Percentiles rank a stretch among this genome's conserved stretches.
phyloP scores from a whole-genome alignment of 2,888 invertebrate species.

The Hermodice carunculata region DNA sequence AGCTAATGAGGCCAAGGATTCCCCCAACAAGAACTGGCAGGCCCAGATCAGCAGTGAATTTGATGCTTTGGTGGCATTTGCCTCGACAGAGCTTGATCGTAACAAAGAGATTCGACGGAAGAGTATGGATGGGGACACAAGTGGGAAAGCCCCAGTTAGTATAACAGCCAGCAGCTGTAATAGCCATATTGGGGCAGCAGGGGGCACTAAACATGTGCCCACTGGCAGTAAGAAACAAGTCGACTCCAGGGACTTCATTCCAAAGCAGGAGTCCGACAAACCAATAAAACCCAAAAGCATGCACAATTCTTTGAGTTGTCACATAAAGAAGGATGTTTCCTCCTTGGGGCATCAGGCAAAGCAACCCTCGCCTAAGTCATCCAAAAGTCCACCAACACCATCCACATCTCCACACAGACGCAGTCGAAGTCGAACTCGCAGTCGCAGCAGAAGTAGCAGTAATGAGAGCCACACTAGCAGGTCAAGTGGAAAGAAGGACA shows the following conservation, averaged over 20 bases:
- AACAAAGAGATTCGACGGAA: conserved; percentile 30
- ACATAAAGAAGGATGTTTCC: too few relatives aligned
- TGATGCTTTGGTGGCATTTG: conserved; percentile 93
- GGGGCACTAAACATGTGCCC: too few relatives aligned
- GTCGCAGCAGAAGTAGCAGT: conserved; percentile 18
- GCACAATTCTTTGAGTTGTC: too few relatives aligned
- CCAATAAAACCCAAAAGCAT: too few relatives aligned
- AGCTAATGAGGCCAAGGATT: conserved; percentile 35
- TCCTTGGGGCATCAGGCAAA: too few relatives aligned
- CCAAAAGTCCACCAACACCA: too few relatives aligned
- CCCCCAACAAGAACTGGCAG: conserved; percentile 77
- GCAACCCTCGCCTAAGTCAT: too few relatives aligned
- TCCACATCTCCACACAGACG: too few relatives aligned
- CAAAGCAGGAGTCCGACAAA: too few relatives aligned
- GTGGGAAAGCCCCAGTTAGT: not conserved
- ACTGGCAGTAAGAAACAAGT: too few relatives aligned
- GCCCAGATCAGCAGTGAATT: conserved; percentile 93
- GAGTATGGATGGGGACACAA: conserved; percentile 17
- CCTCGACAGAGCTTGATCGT: conserved; percentile 87
- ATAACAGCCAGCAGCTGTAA: not conserved
- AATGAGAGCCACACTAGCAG: conserved; percentile 10
- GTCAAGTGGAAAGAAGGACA: too few relatives aligned
- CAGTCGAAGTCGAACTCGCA: not conserved
- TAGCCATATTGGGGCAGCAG: not conserved
- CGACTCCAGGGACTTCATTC: too few relatives aligned